Evolutionary conservation across 1,140 invertebrate species (phyloP).

Genomic region (Drosophila pectinifera): DNA sequence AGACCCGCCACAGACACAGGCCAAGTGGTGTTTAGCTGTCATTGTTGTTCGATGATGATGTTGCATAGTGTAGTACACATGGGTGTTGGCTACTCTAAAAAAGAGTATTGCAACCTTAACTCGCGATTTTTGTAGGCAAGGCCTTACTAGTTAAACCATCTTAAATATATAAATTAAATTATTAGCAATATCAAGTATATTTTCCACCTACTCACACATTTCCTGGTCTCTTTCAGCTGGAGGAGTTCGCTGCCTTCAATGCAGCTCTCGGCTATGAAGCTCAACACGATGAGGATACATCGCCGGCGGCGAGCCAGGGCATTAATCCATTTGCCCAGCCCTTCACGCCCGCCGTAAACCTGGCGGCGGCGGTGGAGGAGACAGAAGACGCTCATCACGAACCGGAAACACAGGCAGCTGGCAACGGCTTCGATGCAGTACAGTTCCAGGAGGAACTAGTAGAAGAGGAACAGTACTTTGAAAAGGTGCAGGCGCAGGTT

Average conservation of each 20-base stretch:
- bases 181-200: not conserved
- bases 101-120: too few species aligned
- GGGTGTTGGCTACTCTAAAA: slow-evolving; percentile 6
- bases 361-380: slow-evolving; percentile 14
- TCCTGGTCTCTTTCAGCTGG: slow-evolving; percentile 47
- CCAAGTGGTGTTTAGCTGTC: slow-evolving; percentile 19
- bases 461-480: slow-evolving; percentile 47
- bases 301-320: not conserved
- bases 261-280: slow-evolving; percentile 52
- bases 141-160: too few species aligned
- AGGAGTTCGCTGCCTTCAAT: slow-evolving; percentile 68
- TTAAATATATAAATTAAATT: not conserved
- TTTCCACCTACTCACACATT: slow-evolving; percentile 3
- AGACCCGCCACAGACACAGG: too few species aligned
- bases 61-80: too few species aligned
- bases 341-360: slow-evolving; percentile 30
- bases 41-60: slow-evolving; percentile 4
- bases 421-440: slow-evolving; percentile 38
- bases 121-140: too few species aligned
- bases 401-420: slow-evolving; percentile 30
- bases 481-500: not conserved
- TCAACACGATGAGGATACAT: slow-evolving; percentile 18
- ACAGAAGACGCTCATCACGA: slow-evolving; percentile 1
- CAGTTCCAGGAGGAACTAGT: slow-evolving; percentile 48
- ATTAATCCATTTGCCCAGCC: slow-evolving; percentile 65